Conservation (phyloP, 2,113 vertebrate species). For the Felis chaus region DNA sequence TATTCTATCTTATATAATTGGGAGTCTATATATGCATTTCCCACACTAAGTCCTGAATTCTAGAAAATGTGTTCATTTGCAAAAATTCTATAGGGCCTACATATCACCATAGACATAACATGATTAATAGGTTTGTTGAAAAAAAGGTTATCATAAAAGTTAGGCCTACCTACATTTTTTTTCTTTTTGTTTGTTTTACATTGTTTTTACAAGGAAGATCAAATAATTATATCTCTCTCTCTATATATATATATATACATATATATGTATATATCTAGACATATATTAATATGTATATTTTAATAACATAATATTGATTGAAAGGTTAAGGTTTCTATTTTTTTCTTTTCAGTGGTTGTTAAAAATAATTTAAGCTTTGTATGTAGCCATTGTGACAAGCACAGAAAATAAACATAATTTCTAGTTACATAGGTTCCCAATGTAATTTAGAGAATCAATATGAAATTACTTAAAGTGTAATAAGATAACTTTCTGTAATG, state of each 20-base stretch:
- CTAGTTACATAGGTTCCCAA: neutral
- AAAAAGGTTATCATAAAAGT: neutral
- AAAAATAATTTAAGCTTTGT: neutral
- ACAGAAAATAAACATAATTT: neutral
- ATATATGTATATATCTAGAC: neutral
- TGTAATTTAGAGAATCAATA: neutral
- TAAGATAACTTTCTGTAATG: neutral
- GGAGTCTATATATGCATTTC: neutral
- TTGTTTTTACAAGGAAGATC: neutral
- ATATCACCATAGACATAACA: neutral
- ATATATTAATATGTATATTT: neutral
- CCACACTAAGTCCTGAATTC: neutral
- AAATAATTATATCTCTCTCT: neutral
- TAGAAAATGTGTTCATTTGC: neutral
- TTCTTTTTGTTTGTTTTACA: neutral
- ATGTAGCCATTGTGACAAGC: neutral
- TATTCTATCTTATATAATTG: neutral
- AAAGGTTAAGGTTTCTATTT: accelerated
- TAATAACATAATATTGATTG: neutral
- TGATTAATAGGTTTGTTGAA: neutral
- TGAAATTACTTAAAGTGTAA: neutral
- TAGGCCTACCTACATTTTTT: neutral
- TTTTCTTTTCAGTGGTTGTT: neutral
- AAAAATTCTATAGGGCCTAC: neutral
- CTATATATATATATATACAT: neutral